Evolutionary conservation across 2,888 invertebrate species (phyloP).

Genomic region (Myopa testacea): DNA sequence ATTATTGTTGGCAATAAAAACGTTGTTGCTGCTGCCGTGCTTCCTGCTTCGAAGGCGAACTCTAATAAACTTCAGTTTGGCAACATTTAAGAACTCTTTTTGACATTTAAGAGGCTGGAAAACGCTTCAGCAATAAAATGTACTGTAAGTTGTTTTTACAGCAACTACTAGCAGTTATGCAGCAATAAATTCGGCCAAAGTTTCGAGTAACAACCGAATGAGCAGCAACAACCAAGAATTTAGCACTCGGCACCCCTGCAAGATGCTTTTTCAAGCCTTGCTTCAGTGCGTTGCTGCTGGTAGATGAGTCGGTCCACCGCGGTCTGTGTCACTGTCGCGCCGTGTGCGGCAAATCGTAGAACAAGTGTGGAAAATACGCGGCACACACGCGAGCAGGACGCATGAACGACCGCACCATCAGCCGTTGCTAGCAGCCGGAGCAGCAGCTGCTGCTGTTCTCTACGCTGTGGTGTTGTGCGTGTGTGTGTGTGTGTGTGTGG

Average conservation of each 20-base stretch:
- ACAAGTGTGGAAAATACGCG: background rate
- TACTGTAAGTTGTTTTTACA: no score
- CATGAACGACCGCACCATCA: constrained; percentile 16
- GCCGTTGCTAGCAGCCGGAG: background rate
- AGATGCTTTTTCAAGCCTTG: background rate
- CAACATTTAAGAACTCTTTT: constrained; percentile 3
- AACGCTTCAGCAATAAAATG: no score
- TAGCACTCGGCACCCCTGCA: no score
- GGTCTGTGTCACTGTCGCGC: background rate
- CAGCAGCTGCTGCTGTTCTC: constrained; percentile 2
- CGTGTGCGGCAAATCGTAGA: constrained; percentile 9
- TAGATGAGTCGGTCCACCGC: no score
- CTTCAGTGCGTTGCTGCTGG: background rate
- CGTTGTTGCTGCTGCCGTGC: no score
- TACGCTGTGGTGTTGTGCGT: background rate
- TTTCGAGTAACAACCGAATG: no score
- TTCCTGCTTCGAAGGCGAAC: background rate
- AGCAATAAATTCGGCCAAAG: no score
- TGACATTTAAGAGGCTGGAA: background rate
- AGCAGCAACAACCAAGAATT: no score
- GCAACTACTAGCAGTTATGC: no score
- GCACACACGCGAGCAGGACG: constrained; percentile 14
- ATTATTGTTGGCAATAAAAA: no score
- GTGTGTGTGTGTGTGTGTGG: no score
- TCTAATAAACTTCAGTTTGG: background rate